phyloP scores from a whole-genome alignment of 2,888 invertebrate genomes.

The Ormyrus nitidulus region DNA sequence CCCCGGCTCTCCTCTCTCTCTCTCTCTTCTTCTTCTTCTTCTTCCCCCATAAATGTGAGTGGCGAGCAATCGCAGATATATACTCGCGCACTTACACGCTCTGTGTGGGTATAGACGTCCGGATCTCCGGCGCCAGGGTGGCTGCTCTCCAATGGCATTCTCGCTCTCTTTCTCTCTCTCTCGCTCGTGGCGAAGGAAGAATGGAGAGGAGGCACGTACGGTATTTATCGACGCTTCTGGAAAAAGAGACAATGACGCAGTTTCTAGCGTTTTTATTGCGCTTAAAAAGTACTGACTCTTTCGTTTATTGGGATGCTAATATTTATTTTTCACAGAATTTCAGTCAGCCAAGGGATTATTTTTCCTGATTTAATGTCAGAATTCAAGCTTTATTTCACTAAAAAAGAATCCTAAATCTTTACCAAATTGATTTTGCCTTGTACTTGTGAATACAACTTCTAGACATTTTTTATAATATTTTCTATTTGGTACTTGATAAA shows the following conservation, averaged over 20 bases:
- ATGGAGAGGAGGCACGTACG: not conserved
- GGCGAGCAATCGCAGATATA: slow-evolving; percentile 35
- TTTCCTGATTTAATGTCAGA: too few relatives aligned
- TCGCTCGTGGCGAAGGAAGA: too few relatives aligned
- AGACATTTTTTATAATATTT: too few relatives aligned
- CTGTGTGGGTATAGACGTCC: slow-evolving; percentile 22
- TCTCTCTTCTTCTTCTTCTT: slow-evolving; percentile 17
- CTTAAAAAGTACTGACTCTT: too few relatives aligned
- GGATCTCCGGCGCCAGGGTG: slow-evolving; percentile 64
- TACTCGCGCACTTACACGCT: slow-evolving; percentile 29
- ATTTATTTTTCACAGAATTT: too few relatives aligned
- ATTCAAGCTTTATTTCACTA: too few relatives aligned
- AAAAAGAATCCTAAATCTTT: too few relatives aligned
- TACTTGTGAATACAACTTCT: too few relatives aligned
- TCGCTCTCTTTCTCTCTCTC: not conserved
- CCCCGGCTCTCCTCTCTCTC: not conserved
- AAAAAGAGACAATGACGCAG: slow-evolving; percentile 37
- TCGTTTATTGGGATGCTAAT: too few relatives aligned
- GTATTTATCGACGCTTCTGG: slow-evolving; percentile 44
- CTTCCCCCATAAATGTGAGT: slow-evolving; percentile 12
- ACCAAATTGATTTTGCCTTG: too few relatives aligned
- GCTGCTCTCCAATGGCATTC: slow-evolving; percentile 59
- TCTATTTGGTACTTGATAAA: too few relatives aligned
- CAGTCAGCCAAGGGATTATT: too few relatives aligned
- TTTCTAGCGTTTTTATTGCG: not conserved